Evolutionary conservation across 2,113 vertebrate species (phyloP).

Genomic region (Alligator sinensis): DNA sequence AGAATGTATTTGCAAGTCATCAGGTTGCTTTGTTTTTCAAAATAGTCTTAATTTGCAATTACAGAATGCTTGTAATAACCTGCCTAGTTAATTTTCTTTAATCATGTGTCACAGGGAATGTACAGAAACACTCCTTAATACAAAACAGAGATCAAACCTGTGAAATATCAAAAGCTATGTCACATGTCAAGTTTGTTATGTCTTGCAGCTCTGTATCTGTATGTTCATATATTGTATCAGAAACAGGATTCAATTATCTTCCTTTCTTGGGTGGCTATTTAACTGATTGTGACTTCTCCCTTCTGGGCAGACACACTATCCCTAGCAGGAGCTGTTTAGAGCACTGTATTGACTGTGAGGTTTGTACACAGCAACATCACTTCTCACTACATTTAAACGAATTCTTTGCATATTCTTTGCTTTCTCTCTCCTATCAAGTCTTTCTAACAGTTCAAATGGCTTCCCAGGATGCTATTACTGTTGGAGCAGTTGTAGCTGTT

Average conservation of each 20-base stretch:
- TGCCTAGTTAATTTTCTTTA: conserved; percentile 16
- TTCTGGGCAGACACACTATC: background rate
- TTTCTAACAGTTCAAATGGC: background rate
- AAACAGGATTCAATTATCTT: conserved; percentile 13
- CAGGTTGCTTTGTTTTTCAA: background rate
- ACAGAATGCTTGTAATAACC: background rate
- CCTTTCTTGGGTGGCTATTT: background rate
- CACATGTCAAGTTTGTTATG: background rate
- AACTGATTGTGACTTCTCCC: conserved; percentile 9
- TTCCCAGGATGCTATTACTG: background rate
- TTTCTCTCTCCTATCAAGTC: background rate
- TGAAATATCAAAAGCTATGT: background rate
- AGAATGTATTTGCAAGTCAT: background rate
- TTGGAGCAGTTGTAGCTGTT: background rate
- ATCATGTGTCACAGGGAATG: background rate
- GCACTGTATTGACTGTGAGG: background rate
- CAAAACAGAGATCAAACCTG: conserved; percentile 23
- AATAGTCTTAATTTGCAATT: background rate
- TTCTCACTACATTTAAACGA: background rate
- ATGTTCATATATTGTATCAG: background rate
- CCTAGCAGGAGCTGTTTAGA: background rate
- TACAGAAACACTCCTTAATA: background rate
- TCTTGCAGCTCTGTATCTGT: background rate
- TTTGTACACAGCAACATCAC: background rate
- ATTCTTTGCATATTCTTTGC: background rate